A percentile compares a stretch with the other conserved stretches of the same genome.
phyloP scores from a whole-genome alignment of 2,888 invertebrate genomes.

The Cantharis rufa region DNA sequence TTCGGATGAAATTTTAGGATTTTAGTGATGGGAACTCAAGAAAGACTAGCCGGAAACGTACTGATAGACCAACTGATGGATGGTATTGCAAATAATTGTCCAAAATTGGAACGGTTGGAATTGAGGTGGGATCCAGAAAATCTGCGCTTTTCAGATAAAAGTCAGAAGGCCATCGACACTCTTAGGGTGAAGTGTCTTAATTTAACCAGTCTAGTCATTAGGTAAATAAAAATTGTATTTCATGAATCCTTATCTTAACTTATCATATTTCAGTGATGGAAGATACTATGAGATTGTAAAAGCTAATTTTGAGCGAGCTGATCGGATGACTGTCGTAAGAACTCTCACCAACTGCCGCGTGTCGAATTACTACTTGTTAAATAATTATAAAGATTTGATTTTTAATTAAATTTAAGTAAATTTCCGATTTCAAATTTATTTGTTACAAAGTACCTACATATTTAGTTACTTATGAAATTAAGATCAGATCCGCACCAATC shows the following conservation, averaged over 20 bases:
- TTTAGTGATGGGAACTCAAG: conserved; percentile 95
- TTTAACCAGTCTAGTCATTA: conserved; percentile 88
- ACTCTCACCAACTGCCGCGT: conserved; percentile 96
- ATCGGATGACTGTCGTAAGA: conserved; percentile 93
- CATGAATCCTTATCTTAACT: conserved; percentile 6
- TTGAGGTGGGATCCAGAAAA: conserved; percentile 99
- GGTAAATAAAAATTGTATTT: conserved; percentile 57
- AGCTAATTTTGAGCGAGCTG: conserved; percentile 98
- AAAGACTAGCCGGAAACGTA: conserved; percentile 94
- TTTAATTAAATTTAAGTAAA: conserved; percentile 82
- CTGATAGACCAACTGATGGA: conserved; percentile 98
- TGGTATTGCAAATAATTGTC: conserved; percentile 91
- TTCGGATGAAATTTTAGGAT: conserved; percentile 71
- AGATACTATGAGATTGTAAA: conserved; percentile 99
- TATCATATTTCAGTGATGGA: conserved; percentile 77
- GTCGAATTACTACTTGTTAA: conserved; percentile 89
- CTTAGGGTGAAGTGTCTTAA: conserved; percentile 93
- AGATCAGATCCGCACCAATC: too few relatives aligned
- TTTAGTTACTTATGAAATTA: too few relatives aligned
- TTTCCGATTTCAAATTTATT: not conserved
- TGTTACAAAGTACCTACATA: too few relatives aligned
- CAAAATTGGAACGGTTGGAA: conserved; percentile 87
- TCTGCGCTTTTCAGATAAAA: conserved; percentile 97
- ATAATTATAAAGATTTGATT: conserved; percentile 92
- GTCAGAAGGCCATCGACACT: conserved; percentile 98